Percentiles rank a stretch among this genome's conserved stretches.
These are phyloP conservation scores for Carassius carassius DNA, from an alignment of 2,113 vertebrate genomes.

Conservation along the genomic window DNA sequence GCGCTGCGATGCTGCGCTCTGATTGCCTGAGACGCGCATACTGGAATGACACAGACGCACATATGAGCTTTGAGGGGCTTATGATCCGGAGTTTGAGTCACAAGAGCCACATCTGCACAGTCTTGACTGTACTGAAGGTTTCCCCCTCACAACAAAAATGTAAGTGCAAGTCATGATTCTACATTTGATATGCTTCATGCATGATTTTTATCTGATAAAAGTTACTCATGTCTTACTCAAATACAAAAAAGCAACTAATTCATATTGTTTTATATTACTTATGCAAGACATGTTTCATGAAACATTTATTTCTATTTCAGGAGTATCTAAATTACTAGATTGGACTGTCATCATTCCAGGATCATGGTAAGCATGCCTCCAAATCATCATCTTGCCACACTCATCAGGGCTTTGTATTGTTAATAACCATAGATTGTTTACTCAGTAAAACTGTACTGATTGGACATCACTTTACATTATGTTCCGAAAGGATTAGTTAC, in stretches of 20 bases:
- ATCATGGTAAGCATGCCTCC: conserved; percentile 64
- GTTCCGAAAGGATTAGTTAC: neutral
- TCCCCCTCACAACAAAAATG: neutral
- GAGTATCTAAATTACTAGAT: conserved; percentile 12
- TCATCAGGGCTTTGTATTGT: neutral
- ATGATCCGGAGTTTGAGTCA: conserved; percentile 24
- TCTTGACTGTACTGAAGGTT: neutral
- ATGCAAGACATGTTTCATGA: neutral
- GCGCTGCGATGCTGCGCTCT: conserved; percentile 23
- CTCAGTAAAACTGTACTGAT: neutral
- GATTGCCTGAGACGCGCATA: conserved; percentile 57
- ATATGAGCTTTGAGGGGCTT: conserved; percentile 13
- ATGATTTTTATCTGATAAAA: neutral
- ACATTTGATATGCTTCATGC: neutral
- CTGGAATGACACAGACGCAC: conserved; percentile 52
- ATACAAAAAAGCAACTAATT: neutral
- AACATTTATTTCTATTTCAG: conserved; percentile 51
- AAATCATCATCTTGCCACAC: neutral
- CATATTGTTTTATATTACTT: neutral
- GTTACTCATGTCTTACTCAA: neutral
- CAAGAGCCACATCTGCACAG: conserved; percentile 43
- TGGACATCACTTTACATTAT: neutral
- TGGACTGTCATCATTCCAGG: conserved; percentile 43
- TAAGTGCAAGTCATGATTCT: conserved; percentile 1
- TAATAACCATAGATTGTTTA: neutral